phyloP scores from a whole-genome alignment of 2,797 vertebrate genomes.

The Halcyon leucocephala region DNA sequence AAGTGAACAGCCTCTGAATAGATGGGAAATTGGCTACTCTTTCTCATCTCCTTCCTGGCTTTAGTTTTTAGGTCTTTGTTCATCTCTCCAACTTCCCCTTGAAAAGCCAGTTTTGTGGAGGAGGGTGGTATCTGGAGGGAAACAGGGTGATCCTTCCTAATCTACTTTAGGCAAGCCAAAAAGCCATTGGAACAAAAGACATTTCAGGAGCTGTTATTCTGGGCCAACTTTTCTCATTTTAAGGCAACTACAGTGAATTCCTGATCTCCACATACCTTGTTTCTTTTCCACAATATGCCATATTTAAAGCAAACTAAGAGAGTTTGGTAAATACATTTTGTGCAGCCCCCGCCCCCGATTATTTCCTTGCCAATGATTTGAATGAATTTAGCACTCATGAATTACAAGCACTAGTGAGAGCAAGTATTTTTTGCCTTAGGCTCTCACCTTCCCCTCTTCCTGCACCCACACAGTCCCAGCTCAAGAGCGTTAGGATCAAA shows the following conservation, averaged over 20 bases:
- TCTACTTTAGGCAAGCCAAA: not conserved
- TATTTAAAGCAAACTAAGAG: not conserved
- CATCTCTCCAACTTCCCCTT: not conserved
- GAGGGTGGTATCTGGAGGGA: not conserved
- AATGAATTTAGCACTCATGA: not conserved
- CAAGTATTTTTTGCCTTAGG: not conserved
- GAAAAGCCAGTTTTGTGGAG: not conserved
- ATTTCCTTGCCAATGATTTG: not conserved
- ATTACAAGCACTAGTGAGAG: not conserved
- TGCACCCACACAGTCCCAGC: rapidly evolving
- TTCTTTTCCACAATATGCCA: not conserved
- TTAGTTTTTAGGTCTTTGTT: not conserved
- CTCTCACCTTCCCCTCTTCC: not conserved
- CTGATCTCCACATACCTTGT: not conserved
- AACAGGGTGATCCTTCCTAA: not conserved
- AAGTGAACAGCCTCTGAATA: not conserved
- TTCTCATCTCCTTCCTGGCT: not conserved
- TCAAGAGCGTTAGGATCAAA: not conserved
- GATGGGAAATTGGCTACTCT: not conserved
- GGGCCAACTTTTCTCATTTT: not conserved
- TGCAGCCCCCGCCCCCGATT: rapidly evolving
- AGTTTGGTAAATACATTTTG: not conserved
- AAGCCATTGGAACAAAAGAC: not conserved
- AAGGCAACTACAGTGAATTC: not conserved
- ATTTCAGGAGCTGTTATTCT: not conserved